Conservation (phyloP, 2,113 vertebrate genomes). For the Sakesphorus luctuosus region DNA sequence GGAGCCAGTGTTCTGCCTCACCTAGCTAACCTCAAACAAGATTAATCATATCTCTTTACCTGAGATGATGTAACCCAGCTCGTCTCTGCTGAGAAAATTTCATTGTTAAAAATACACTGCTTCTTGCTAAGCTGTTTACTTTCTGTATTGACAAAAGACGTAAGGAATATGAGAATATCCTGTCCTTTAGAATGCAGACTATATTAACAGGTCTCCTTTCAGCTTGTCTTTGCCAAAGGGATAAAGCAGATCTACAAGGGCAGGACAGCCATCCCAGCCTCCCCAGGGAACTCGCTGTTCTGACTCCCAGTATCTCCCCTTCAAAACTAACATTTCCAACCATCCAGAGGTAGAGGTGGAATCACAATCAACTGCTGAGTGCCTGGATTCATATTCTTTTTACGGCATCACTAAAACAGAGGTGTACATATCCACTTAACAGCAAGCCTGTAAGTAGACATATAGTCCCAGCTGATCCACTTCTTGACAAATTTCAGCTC, state of each 20-base stretch:
- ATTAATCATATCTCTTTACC: neutral
- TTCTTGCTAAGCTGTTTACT: slow-evolving; percentile 42
- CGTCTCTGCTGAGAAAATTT: slow-evolving; percentile 37
- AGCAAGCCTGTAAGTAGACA: neutral
- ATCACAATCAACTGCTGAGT: neutral
- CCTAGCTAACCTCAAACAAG: slow-evolving; percentile 3
- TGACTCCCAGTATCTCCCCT: neutral
- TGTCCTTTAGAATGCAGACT: slow-evolving; percentile 43
- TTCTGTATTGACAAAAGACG: slow-evolving; percentile 24
- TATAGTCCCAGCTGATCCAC: neutral
- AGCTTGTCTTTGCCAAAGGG: slow-evolving; percentile 11
- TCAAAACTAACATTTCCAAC: neutral
- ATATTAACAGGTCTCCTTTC: neutral
- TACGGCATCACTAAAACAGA: neutral
- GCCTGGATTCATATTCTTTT: neutral
- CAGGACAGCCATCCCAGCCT: neutral
- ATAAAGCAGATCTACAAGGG: neutral
- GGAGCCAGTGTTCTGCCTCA: neutral
- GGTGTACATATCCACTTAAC: neutral
- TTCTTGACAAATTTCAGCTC: neutral
- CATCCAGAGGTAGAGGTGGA: neutral
- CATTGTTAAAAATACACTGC: slow-evolving; percentile 24
- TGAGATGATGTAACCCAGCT: neutral
- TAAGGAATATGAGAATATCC: slow-evolving; percentile 44
- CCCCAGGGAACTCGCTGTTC: neutral